Evolutionary conservation across 2,113 vertebrate species (phyloP).

Genomic region (Lampris megalopsis): DNA sequence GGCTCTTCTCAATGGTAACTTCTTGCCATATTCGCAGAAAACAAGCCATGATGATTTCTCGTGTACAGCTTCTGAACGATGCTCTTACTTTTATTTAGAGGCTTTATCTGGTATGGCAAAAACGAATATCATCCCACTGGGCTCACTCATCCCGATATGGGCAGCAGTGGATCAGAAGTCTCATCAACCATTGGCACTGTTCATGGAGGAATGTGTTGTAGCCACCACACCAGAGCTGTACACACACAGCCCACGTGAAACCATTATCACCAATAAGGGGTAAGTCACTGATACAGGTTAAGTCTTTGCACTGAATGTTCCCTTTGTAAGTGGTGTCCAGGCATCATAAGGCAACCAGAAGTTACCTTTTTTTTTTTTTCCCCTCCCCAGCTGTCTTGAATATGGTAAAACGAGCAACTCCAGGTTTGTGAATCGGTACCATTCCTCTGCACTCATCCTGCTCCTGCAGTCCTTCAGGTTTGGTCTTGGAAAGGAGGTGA

Average conservation of each 20-base stretch:
- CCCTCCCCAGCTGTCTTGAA: conserved; percentile 77
- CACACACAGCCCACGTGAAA: conserved; percentile 54
- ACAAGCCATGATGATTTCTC: fast-evolving
- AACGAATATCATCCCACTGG: conserved; percentile 73
- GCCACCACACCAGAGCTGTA: conserved; percentile 56
- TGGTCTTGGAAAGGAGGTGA: conserved; percentile 56
- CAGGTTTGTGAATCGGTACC: conserved; percentile 72
- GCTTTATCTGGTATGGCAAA: conserved; percentile 64
- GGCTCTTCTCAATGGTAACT: conserved; percentile 77
- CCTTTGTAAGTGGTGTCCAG: too few species aligned
- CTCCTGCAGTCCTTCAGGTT: conserved; percentile 81
- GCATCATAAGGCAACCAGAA: too few species aligned
- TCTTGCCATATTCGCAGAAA: not conserved
- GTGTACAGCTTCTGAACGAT: not conserved
- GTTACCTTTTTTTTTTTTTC: not conserved
- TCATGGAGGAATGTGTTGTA: conserved; percentile 82
- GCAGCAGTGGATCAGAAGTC: conserved; percentile 75
- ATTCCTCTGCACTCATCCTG: conserved; percentile 72
- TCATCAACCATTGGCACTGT: conserved; percentile 81
- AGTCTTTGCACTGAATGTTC: not conserved
- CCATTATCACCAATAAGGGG: conserved; percentile 83
- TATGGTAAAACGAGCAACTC: conserved; percentile 73
- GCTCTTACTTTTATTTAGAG: conserved; percentile 49
- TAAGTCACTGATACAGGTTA: conserved; percentile 12
- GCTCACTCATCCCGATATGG: conserved; percentile 80